Conservation (phyloP, 2,888 invertebrate genomes). For the Meloe dianella region DNA sequence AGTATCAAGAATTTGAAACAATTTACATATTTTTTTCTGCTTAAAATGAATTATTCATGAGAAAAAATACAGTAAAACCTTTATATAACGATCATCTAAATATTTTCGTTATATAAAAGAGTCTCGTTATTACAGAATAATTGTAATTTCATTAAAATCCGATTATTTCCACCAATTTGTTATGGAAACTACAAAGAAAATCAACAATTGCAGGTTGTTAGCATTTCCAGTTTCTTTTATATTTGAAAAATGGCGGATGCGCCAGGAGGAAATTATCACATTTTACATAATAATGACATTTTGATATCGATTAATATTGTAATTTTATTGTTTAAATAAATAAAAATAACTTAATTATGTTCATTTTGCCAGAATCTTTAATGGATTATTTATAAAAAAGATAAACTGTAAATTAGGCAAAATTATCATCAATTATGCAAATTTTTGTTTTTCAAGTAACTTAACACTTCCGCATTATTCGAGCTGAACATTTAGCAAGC, state of each 20-base stretch:
- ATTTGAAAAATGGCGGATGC: background rate
- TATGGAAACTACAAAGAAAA: too few relatives aligned
- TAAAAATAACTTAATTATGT: background rate
- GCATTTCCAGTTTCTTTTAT: too few relatives aligned
- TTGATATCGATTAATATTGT: background rate
- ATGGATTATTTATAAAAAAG: background rate
- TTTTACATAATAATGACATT: background rate
- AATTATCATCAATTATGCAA: too few relatives aligned
- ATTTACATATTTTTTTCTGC: background rate
- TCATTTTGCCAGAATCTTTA: background rate
- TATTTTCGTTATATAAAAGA: background rate
- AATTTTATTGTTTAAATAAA: background rate
- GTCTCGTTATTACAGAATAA: background rate
- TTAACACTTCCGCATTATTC: too few relatives aligned
- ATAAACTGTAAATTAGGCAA: too few relatives aligned
- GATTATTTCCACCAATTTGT: too few relatives aligned
- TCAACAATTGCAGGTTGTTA: too few relatives aligned
- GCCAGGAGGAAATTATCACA: background rate
- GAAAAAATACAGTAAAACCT: background rate
- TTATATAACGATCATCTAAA: background rate
- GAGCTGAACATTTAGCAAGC: too few relatives aligned
- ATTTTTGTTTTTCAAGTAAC: too few relatives aligned
- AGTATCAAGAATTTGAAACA: too few relatives aligned
- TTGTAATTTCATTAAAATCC: too few relatives aligned
- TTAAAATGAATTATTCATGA: background rate